Evolutionary conservation across 2,797 vertebrate genomes (phyloP).

Genomic region (Diplodus sargus): DNA sequence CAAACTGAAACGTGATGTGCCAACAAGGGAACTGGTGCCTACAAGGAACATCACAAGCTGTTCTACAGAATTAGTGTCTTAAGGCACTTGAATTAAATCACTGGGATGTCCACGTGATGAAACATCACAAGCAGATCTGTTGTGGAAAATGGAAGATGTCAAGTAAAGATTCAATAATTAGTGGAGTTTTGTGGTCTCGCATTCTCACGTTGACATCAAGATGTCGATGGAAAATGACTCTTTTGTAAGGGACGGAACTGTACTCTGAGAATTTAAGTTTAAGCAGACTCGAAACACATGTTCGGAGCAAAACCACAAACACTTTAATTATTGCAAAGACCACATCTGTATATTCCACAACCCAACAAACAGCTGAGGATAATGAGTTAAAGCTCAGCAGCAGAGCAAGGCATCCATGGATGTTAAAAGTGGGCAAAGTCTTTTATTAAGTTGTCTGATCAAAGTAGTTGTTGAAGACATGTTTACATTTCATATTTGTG

Average conservation of each 20-base stretch:
- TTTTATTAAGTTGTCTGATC: not conserved
- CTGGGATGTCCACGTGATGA: constrained; percentile 19
- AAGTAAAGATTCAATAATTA: constrained; percentile 29
- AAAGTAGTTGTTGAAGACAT: not conserved
- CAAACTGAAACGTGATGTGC: constrained; percentile 46
- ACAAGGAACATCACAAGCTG: constrained; percentile 27
- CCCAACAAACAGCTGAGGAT: constrained; percentile 29
- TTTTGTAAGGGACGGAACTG: constrained; percentile 33
- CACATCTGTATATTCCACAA: constrained; percentile 11
- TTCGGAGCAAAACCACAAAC: constrained; percentile 32
- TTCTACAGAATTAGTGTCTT: not conserved
- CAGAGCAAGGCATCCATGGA: constrained; percentile 6
- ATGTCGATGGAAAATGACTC: constrained; percentile 20
- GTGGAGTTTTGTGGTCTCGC: constrained; percentile 25
- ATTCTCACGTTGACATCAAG: constrained; percentile 32
- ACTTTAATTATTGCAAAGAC: constrained; percentile 17
- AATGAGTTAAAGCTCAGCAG: constrained; percentile 23
- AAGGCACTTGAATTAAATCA: not conserved
- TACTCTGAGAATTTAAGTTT: constrained; percentile 26
- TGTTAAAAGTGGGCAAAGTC: constrained; percentile 11
- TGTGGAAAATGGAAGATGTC: constrained; percentile 26
- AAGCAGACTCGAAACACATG: constrained; percentile 39
- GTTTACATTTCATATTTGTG: not conserved
- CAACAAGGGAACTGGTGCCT: constrained; percentile 1
- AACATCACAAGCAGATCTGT: constrained; percentile 22